Percentiles rank a stretch among this genome's conserved stretches.
Evolutionary conservation across 2,888 invertebrate genomes (phyloP).

Genomic region (Camponotus fellah): DNA sequence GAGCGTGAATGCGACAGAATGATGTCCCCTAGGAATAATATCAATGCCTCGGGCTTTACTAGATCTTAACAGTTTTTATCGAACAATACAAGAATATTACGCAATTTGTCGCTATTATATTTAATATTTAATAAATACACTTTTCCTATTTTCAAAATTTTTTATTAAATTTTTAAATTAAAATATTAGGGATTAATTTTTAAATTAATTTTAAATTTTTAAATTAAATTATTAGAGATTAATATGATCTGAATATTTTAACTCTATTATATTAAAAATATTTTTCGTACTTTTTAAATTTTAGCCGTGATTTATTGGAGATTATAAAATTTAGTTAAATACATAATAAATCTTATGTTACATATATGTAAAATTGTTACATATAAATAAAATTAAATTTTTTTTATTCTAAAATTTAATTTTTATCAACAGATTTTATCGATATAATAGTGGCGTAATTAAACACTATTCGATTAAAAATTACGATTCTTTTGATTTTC

Average conservation of each 20-base stretch:
- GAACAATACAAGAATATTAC: conserved; percentile 1
- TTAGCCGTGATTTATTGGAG: neutral
- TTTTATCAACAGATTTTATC: neutral
- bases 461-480: neutral
- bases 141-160: neutral
- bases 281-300: neutral
- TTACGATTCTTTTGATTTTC: neutral
- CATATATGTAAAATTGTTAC: no score
- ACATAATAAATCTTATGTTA: neutral
- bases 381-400: neutral
- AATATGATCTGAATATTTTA: neutral
- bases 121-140: neutral
- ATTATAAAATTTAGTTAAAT: neutral
- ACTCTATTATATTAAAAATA: neutral
- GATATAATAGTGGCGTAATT: neutral
- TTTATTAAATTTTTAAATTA: neutral
- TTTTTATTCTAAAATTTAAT: no score
- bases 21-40: conserved; percentile 22
- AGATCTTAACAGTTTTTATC: conserved; percentile 11
- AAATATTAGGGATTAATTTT: neutral
- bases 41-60: neutral
- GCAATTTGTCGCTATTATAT: conserved; percentile 18
- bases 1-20: conserved; percentile 16
- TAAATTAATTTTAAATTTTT: neutral
- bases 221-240: neutral